These are phyloP conservation scores for Aselliscus stoliczkanus DNA, from an alignment of 2,797 vertebrate species.

Conservation along the genomic window DNA sequence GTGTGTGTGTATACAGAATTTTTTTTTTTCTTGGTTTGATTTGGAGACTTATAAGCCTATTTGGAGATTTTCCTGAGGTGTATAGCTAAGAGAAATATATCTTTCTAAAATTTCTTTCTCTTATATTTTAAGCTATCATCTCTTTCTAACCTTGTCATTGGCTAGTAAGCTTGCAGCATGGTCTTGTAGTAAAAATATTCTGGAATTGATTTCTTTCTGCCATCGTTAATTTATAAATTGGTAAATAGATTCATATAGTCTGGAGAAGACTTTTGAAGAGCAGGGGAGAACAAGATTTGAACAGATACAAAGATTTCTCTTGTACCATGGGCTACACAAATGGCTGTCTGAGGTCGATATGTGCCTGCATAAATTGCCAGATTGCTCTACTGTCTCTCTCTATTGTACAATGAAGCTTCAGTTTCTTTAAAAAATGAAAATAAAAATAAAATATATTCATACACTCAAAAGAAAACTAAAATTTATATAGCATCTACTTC, in stretches of 20 bases:
- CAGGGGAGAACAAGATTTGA: not conserved
- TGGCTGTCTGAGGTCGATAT: not conserved
- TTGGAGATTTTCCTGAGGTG: not conserved
- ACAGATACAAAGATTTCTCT: not conserved
- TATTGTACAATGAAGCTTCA: not conserved
- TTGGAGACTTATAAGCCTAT: not conserved
- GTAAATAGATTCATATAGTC: not conserved
- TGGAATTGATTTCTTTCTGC: not conserved
- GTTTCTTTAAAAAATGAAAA: not conserved
- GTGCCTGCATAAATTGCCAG: not conserved
- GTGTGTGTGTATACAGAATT: too few species aligned
- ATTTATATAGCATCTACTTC: not conserved
- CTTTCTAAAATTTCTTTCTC: not conserved
- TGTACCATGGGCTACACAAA: not conserved
- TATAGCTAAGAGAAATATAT: not conserved
- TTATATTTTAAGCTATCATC: not conserved
- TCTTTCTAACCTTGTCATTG: not conserved
- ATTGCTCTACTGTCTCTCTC: not conserved
- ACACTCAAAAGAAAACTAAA: not conserved
- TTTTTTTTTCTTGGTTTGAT: not conserved
- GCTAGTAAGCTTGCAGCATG: not conserved
- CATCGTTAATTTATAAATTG: not conserved
- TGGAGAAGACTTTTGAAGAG: not conserved
- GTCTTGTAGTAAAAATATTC: not conserved
- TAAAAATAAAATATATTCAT: not conserved